phyloP scores from a whole-genome alignment of 2,113 vertebrate genomes.

The Aphelocoma coerulescens region DNA sequence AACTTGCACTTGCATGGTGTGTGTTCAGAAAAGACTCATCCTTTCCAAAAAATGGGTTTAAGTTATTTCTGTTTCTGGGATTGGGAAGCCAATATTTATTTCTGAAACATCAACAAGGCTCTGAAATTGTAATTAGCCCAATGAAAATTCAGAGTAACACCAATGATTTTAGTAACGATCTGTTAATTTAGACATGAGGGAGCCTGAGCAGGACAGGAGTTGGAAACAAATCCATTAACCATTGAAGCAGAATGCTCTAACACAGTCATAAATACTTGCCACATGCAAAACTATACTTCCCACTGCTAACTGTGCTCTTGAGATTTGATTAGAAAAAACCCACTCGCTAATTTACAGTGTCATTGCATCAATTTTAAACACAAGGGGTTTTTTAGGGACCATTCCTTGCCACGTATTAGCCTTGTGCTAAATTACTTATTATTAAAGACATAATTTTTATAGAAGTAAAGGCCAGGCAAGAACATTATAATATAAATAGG shows the following conservation, averaged over 20 bases:
- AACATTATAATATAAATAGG: neutral
- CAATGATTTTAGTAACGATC: neutral
- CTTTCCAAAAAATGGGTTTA: neutral
- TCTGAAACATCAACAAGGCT: neutral
- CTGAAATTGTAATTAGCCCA: neutral
- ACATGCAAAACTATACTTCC: neutral
- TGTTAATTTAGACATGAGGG: neutral
- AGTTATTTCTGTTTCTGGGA: neutral
- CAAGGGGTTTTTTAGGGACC: neutral
- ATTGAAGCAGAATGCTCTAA: neutral
- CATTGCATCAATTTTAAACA: neutral
- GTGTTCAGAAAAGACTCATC: neutral
- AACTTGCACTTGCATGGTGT: fast-evolving
- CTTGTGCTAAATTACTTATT: neutral
- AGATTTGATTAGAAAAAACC: neutral
- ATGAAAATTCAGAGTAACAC: neutral
- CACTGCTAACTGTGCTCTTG: neutral
- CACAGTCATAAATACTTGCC: neutral
- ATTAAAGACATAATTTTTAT: neutral
- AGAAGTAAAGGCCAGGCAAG: neutral
- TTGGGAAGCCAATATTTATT: neutral
- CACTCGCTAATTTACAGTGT: neutral
- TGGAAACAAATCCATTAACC: neutral
- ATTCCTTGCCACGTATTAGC: neutral
- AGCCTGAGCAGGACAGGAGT: neutral